Evolutionary conservation across 2,888 invertebrate genomes (phyloP), one percentile per base, ranked within the genome.

Genomic region (Latrodectus hesperus): DNA sequence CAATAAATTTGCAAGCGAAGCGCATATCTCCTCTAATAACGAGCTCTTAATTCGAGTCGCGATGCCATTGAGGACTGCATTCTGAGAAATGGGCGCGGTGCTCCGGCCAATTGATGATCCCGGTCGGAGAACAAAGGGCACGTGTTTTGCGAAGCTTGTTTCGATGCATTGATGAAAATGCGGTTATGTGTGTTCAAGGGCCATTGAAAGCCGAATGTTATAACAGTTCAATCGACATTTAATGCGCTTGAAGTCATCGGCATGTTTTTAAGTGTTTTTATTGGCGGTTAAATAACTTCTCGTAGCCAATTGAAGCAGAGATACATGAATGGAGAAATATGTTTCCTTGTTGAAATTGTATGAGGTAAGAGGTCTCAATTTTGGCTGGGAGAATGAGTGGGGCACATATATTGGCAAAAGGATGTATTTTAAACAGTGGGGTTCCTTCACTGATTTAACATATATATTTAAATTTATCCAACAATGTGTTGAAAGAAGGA

Each of bases 61-160:
- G n/a, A 5, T 60, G 60, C n/a, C n/a, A 12, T 60, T 4, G 60
- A 60, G 12, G 60, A n/a, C 60, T 60, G 12, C 60, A 60, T 60
- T 12, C 12, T 16, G n/a, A 60, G n/a, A 60, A 16, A 60, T 60
- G 60, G 60, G 60, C 60, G 60, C n/a, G 60, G 60, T n/a, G 16
- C 9, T 60, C 10, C 16, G 60, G 16, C 60, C 60, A 60, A 60
- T 60, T 60, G 60, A 60, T 60, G 60, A 74, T 53, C 78, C 4
- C 9, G n/a, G 49, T 9, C 49, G 17, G 5, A 22, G 53, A 65
- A 78, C 78, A 78, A 78, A 70, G 70, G 38, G 16, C 68, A 55
- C 70, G 67, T 67, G 77, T 77, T 67, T 60, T 16, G 60, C 0
- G n/a, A 60, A 60, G 60, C 60, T n/a, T 60, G 38, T 60, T 16